phyloP scores from a whole-genome alignment of 1,140 invertebrate genomes.

The Pogonomyrmex californicus region DNA sequence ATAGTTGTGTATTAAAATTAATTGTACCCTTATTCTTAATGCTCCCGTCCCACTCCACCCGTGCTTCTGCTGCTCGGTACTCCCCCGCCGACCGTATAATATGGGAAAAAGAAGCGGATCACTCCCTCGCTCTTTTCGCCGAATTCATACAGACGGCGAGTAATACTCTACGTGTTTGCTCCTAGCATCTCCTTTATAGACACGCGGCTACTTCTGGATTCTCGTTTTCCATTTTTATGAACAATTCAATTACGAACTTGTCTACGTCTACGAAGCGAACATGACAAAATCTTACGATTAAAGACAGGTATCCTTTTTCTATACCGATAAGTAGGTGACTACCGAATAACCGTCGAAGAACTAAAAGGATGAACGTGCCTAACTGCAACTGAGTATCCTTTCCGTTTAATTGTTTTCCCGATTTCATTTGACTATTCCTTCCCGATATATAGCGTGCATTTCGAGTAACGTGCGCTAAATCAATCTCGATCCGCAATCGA shows the following conservation, averaged over 20 bases:
- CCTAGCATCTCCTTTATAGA: constrained; percentile 59
- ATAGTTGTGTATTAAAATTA: constrained; percentile 82
- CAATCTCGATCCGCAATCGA: not conserved
- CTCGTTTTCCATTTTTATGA: constrained; percentile 33
- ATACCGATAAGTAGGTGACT: constrained; percentile 52
- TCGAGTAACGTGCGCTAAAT: not conserved
- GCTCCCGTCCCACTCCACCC: not conserved
- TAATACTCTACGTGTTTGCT: constrained; percentile 53
- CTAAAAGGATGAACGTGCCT: constrained; percentile 50
- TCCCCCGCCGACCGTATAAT: not conserved
- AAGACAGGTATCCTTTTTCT: constrained; percentile 62
- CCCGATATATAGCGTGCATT: not conserved
- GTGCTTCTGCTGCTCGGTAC: constrained; percentile 34
- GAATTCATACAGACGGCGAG: constrained; percentile 37
- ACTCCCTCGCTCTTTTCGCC: not conserved
- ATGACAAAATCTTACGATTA: constrained; percentile 76
- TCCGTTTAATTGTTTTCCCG: constrained; percentile 2
- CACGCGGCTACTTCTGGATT: constrained; percentile 66
- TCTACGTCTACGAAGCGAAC: constrained; percentile 71
- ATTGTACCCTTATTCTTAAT: constrained; percentile 64
- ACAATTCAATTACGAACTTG: constrained; percentile 51
- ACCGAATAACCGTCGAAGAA: constrained; percentile 54
- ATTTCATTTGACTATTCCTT: not conserved
- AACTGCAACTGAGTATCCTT: constrained; percentile 44
- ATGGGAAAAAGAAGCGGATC: constrained; percentile 9